Percentiles rank a stretch among this genome's conserved stretches.
phyloP scores from a whole-genome alignment of 2,888 invertebrate species.

The Coelinius sp. region DNA sequence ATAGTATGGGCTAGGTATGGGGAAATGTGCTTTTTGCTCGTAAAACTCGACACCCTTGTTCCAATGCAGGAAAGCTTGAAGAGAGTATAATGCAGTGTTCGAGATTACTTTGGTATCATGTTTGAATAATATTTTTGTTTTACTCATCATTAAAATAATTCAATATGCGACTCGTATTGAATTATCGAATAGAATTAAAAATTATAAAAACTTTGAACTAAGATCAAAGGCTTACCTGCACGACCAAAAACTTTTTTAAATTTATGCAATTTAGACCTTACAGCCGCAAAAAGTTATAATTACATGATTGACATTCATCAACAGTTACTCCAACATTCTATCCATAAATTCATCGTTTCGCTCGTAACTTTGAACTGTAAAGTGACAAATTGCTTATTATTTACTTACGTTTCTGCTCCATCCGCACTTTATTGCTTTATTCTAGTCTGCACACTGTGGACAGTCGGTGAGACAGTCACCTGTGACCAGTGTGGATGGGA shows the following conservation, averaged over 20 bases:
- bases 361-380: neutral
- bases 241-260: conserved; percentile 47
- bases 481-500: conserved; percentile 81
- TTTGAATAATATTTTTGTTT: too few relatives aligned
- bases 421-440: neutral
- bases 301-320: conserved; percentile 61
- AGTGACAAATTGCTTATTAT: neutral
- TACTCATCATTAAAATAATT: neutral
- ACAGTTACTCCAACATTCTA: conserved; percentile 43
- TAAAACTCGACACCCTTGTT: too few relatives aligned
- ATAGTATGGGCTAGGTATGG: too few relatives aligned
- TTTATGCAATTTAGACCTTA: conserved; percentile 47
- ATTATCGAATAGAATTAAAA: conserved; percentile 14
- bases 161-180: neutral
- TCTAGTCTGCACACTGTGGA: conserved; percentile 59
- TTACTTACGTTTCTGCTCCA: neutral
- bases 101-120: too few relatives aligned
- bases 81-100: too few relatives aligned
- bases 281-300: conserved; percentile 55
- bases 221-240: conserved; percentile 19
- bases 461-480: conserved; percentile 73
- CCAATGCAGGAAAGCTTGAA: too few relatives aligned
- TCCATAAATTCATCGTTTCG: conserved; percentile 56
- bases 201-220: neutral
- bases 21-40: too few relatives aligned